Conservation (phyloP, 2,888 invertebrate genomes). For the Drosophila paracracens region DNA sequence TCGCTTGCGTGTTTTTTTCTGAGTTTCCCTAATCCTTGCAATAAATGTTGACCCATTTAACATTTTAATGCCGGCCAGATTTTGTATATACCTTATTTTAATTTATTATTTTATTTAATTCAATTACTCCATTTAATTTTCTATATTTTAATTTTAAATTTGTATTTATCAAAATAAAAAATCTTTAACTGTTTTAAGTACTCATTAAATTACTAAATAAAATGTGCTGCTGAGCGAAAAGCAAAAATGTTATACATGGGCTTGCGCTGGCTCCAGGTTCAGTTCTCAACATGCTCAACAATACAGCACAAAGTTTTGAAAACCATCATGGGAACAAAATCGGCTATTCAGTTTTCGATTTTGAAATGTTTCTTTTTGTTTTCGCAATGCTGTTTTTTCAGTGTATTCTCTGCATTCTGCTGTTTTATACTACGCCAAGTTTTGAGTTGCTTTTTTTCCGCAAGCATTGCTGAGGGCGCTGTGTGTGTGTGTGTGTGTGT, state of each 20-base stretch:
- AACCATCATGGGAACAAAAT: neutral
- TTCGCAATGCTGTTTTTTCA: constrained; percentile 1
- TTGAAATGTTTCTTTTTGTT: neutral
- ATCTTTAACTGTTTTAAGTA: neutral
- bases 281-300: neutral
- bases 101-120: neutral
- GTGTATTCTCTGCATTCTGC: neutral
- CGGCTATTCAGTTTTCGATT: neutral
- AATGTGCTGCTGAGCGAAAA: neutral
- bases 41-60: neutral
- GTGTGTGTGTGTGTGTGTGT: constrained; percentile 15
- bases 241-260: neutral
- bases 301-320: neutral
- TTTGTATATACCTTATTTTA: neutral
- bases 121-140: neutral
- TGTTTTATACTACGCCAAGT: constrained; percentile 25
- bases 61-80: neutral
- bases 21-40: neutral
- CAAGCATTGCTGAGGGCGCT: constrained; percentile 30
- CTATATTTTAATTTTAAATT: neutral
- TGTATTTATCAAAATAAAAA: neutral
- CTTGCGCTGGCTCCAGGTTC: neutral
- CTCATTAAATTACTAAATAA: neutral
- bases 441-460: constrained; percentile 42
- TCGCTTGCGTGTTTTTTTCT: neutral